phyloP scores from a whole-genome alignment of 2,888 invertebrate genomes.

The Latrodectus elegans region DNA sequence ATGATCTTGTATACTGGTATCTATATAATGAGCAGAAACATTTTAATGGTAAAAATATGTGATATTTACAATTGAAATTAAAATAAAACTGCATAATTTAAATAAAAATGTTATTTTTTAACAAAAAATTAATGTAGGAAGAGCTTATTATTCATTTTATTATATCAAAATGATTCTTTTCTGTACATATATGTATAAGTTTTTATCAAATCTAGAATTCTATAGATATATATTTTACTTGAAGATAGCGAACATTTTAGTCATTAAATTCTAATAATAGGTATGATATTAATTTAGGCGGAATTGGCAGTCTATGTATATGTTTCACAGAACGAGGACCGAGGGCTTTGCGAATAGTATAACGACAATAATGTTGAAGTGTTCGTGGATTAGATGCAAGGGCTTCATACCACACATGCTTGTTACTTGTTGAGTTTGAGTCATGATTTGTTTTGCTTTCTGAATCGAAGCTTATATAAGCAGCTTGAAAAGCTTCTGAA shows the following conservation, averaged over 20 bases:
- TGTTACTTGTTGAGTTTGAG: constrained; percentile 21
- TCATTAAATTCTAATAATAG: constrained; percentile 70
- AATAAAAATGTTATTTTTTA: too few relatives aligned
- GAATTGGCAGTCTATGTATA: constrained; percentile 73
- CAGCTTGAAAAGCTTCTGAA: background rate
- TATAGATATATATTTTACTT: too few relatives aligned
- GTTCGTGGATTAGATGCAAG: constrained; percentile 72
- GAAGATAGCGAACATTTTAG: background rate
- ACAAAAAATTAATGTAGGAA: too few relatives aligned
- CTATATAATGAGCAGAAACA: too few relatives aligned
- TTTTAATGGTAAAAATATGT: too few relatives aligned
- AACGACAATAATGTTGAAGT: constrained; percentile 74
- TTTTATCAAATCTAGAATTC: too few relatives aligned
- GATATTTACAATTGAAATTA: too few relatives aligned
- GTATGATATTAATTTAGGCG: constrained; percentile 73
- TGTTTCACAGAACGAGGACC: constrained; percentile 72
- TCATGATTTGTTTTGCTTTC: background rate
- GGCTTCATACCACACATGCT: constrained; percentile 73
- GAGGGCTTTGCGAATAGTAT: constrained; percentile 72
- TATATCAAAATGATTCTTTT: too few relatives aligned
- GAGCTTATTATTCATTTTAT: too few relatives aligned
- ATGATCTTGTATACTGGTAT: too few relatives aligned
- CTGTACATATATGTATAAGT: too few relatives aligned
- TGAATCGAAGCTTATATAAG: background rate
- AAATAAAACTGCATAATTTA: too few relatives aligned